Percentiles rank a stretch among this genome's conserved stretches.
These are phyloP conservation scores for Sternotherus odoratus DNA, from an alignment of 2,797 vertebrate species.

Conservation along the genomic window DNA sequence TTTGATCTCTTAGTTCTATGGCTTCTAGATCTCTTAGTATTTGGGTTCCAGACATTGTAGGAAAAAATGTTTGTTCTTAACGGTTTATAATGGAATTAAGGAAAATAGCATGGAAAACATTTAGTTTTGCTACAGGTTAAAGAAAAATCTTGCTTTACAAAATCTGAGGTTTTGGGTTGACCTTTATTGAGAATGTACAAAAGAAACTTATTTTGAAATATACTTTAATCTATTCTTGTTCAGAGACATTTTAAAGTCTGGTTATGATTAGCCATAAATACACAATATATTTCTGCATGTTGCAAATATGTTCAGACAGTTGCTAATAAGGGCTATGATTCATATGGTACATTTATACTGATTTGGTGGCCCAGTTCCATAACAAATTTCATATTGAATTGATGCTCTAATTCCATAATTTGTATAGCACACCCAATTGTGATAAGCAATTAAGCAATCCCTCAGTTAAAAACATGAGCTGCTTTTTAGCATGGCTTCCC, in stretches of 20 bases:
- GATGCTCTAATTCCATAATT: slow-evolving; percentile 20
- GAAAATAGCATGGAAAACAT: not conserved
- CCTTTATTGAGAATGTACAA: not conserved
- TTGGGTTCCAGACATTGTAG: not conserved
- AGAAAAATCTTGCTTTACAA: not conserved
- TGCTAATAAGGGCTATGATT: not conserved
- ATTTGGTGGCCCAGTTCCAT: not conserved
- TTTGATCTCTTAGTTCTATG: not conserved
- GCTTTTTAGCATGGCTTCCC: not conserved
- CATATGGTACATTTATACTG: not conserved
- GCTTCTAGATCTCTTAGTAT: not conserved
- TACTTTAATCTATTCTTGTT: not conserved
- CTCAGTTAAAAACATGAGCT: slow-evolving; percentile 24
- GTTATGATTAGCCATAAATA: not conserved
- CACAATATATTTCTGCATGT: not conserved
- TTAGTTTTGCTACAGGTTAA: not conserved
- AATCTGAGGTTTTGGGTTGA: not conserved
- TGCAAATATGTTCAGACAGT: not conserved
- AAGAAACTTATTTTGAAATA: not conserved
- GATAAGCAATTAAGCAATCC: not conserved
- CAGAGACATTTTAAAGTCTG: not conserved
- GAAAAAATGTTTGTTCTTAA: too few species aligned
- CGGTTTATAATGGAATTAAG: not conserved
- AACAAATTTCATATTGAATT: slow-evolving; percentile 20
- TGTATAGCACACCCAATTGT: not conserved